These are phyloP conservation scores for Meiosimyza decipiens DNA, from an alignment of 2,888 invertebrate species.

Conservation along the genomic window DNA sequence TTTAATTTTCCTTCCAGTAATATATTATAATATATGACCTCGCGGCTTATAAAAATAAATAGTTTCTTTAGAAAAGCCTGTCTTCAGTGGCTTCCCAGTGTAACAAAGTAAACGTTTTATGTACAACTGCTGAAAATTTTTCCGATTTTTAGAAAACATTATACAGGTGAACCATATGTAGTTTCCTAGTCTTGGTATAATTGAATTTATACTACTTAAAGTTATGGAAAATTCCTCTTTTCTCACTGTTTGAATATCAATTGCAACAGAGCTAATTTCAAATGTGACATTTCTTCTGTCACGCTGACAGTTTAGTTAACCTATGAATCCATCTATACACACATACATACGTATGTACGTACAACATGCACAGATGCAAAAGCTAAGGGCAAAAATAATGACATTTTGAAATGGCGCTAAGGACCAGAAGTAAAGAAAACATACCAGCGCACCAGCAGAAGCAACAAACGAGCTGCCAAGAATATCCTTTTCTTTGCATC, in stretches of 20 bases:
- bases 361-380: slow-evolving; percentile 34
- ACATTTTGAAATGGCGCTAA: slow-evolving; percentile 37
- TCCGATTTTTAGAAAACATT: no score
- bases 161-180: no score
- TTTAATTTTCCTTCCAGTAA: no score
- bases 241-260: slow-evolving; percentile 16
- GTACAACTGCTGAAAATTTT: no score
- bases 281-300: slow-evolving; percentile 37
- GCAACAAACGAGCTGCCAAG: slow-evolving; percentile 33
- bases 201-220: no score
- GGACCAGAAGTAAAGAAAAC: background rate
- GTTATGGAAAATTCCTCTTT: no score
- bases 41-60: no score
- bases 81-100: no score
- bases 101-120: no score
- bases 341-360: background rate
- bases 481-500: slow-evolving; percentile 21
- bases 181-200: no score
- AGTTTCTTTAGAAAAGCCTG: no score
- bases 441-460: slow-evolving; percentile 12
- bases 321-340: slow-evolving; percentile 20
- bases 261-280: slow-evolving; percentile 31
- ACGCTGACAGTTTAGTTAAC: slow-evolving; percentile 60
- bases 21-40: no score
- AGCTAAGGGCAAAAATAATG: slow-evolving; percentile 40